Base-by-base conservation (phyloP, 2,888 invertebrate species). In the Cephus pulcher region DNA sequence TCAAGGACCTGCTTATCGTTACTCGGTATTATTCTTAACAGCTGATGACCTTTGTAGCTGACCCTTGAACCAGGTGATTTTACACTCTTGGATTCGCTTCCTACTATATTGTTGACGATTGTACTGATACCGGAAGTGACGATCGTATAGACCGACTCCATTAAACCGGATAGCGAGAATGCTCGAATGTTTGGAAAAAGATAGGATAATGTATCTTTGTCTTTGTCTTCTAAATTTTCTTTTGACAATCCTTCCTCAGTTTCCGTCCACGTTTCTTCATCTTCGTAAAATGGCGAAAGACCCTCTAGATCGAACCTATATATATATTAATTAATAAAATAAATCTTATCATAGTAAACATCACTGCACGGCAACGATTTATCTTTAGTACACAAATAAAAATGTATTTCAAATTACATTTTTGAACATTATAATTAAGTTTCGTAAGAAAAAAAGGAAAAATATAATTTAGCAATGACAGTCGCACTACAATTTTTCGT, bases 1-100 rank as follows among this genome's bases (percentile, higher is more conserved):
- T 91, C 91, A 4, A 88, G 88, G 1, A 93, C 89, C 69, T 94
- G 93, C 0, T 84, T 86, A 37, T 92, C 90, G 12, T 92, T 92
- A 75, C 87, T 90, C 0, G 93, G 92, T 34, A 91, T 90, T 1
- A 94, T 84, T 1, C 94, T 91, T 11, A 94, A 83, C 37, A 94
- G 86, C 85, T 94, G 94, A 86, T 92, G 93, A 35, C 94, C 94
- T 87, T 93, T 93, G 85, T 94, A 94, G 81, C 90, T 93, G 2
- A 91, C 86, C 68, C 86, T 84, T 35, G 76, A 84, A 0, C 75
- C 68, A n/a, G 80, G 77, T 4, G 80, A 34, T 74, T 78, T 85
- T 0, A 82, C 75, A 76, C 76, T 85, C 77, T 88, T 87, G 0
- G 87, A 82, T 77, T 90, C 90, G 4, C 80, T 77, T 0, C 88